Base-by-base conservation (phyloP, 2,888 invertebrate genomes). In the Dasypolia templi region DNA sequence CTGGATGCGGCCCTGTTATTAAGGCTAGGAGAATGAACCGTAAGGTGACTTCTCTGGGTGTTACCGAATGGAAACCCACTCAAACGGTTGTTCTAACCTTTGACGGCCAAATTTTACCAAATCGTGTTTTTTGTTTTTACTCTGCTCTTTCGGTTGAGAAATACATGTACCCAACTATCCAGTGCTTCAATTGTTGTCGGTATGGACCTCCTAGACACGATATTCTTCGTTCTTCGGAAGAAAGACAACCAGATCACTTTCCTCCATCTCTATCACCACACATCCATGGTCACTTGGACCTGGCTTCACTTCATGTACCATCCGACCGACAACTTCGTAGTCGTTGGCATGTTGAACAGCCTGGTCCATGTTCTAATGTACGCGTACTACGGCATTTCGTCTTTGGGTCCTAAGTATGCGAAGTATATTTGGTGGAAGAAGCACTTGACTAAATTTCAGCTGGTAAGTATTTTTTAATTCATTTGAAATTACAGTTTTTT, bases 361-460 rank as follows among this genome's bases (percentile, higher is more conserved):
- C 96, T 97, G 65, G 98, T 98, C 0, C 98, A 98, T 90, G 97
- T 98, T 11, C 91, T 98, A 71, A 98, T 98, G 98, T 98, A 98
- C 89, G 95, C 97, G 0, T 98, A 98, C 88, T 98, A 98, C 90
- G 97, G 98, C 59, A 93, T 98, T 80, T 96, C 98, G 0, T 97
- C 98, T 0, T 91, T 98, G 83, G 98, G 98, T 9, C 98, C 98
- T 0, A 91, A 96, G 17, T 97, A 97, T 88, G 97, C 97, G 63
- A 98, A 97, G 88, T 98, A 97, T 89, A 94, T 98, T 2, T 98
- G 98, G 98, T 98, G 98, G 98, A 98, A 98, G 93, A 98, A 97
- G 83, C 98, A 98, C 93, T 97, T 98, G 92, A 98, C 98, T 14
- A 97, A 97, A 84, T 95, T 98, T 86, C 98, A 98, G 91, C 94